Evolutionary conservation across 1,140 invertebrate species (phyloP).

Genomic region (Drepana arcuata): DNA sequence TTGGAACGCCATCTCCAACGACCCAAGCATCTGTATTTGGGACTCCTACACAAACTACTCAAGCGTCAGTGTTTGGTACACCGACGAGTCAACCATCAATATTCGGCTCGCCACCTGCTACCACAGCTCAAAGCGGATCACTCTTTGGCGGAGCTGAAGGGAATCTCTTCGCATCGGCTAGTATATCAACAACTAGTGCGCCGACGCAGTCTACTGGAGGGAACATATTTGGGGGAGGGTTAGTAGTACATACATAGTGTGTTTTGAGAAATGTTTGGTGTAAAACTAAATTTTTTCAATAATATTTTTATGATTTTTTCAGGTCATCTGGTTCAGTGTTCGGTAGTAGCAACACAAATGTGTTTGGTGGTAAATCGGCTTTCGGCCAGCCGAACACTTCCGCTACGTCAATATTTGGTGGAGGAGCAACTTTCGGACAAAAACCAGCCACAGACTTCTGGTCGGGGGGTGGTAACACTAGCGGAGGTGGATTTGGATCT

Average conservation of each 20-base stretch:
- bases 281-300: neutral
- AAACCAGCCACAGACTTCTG: slow-evolving; percentile 44
- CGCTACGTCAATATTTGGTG: slow-evolving; percentile 39
- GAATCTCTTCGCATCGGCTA: slow-evolving; percentile 45
- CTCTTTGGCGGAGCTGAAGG: slow-evolving; percentile 36
- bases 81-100: slow-evolving; percentile 8
- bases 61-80: slow-evolving; percentile 12
- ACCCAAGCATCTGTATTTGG: slow-evolving; percentile 32
- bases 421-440: slow-evolving; percentile 28
- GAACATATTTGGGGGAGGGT: slow-evolving; percentile 51
- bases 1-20: slow-evolving; percentile 17
- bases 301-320: slow-evolving; percentile 2
- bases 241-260: slow-evolving; percentile 5
- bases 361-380: slow-evolving; percentile 39
- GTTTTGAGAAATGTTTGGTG: neutral
- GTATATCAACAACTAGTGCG: slow-evolving; percentile 49
- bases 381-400: slow-evolving; percentile 33
- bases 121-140: slow-evolving; percentile 29
- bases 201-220: slow-evolving; percentile 31
- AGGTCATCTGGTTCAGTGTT: slow-evolving; percentile 42
- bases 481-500: slow-evolving; percentile 28
- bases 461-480: slow-evolving; percentile 27
- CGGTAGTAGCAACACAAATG: slow-evolving; percentile 31
- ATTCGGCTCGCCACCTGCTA: slow-evolving; percentile 12
- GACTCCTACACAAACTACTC: slow-evolving; percentile 12